These are phyloP conservation scores for Coranthus polyacanthus DNA, from an alignment of 2,797 vertebrate species.

Conservation along the genomic window DNA sequence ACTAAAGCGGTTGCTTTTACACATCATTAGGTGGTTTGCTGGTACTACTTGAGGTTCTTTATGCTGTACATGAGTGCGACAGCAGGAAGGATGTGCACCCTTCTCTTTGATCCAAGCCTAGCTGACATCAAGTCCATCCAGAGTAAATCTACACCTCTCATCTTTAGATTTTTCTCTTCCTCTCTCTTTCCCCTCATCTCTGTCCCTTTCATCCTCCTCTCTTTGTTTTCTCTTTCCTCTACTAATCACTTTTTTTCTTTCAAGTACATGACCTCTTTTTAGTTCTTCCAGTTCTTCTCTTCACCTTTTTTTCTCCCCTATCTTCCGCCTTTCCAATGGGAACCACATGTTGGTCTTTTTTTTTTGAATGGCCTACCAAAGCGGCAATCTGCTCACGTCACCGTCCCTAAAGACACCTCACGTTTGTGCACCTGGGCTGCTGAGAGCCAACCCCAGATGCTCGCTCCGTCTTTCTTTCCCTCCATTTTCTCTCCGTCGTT, in stretches of 20 bases:
- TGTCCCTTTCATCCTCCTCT: conserved; percentile 48
- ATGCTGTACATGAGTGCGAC: not conserved
- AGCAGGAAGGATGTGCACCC: conserved; percentile 26
- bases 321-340: conserved; percentile 48
- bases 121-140: conserved; percentile 34
- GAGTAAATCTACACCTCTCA: conserved; percentile 32
- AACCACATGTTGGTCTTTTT: conserved; percentile 60
- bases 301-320: conserved; percentile 5
- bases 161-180: conserved; percentile 39
- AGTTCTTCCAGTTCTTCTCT: not conserved
- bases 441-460: conserved; percentile 12
- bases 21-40: conserved; percentile 34
- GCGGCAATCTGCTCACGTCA: conserved; percentile 39
- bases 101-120: conserved; percentile 38
- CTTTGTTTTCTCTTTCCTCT: conserved; percentile 10
- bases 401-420: conserved; percentile 46
- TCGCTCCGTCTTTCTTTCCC: conserved; percentile 6
- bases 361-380: conserved; percentile 20
- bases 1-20: conserved; percentile 53
- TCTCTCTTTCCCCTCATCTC: conserved; percentile 38
- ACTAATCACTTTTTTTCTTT: conserved; percentile 31
- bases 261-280: not conserved
- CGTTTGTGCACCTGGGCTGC: conserved; percentile 56
- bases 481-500: not conserved
- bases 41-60: conserved; percentile 1